Base-by-base conservation (phyloP, 1,140 invertebrate genomes). In the Aphelinus atriplicis region DNA sequence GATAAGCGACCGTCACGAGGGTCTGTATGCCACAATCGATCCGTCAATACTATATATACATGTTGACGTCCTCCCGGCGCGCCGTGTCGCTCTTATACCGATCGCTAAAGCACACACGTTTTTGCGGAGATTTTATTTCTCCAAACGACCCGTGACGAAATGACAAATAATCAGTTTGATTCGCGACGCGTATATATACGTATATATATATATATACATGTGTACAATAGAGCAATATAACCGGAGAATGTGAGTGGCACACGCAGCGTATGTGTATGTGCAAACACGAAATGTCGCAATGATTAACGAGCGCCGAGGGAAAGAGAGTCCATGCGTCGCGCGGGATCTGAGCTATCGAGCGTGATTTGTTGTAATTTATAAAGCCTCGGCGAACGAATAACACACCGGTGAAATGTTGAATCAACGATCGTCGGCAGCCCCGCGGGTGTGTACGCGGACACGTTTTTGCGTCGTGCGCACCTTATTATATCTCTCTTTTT, bases 311-410 rank as follows among this genome's bases (percentile, higher is more conserved):
- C 26, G 26, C 26, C 26, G 26, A 26, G 26, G 26, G 26, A 26
- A 26, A 26, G 48, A 58, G 45, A 66, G 46, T 46, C 65, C 47
- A 66, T 3, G 7, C 7, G n/a, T 43, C n/a, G 51, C 9, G 43
- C 9, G 51, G 47, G 62, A 42, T 43, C 43, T 26, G 55, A 1
- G 48, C 71, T 60, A 73, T 73, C 66, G 64, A 73, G 56, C 42
- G 47, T 67, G 57, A 67, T 73, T 61, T 67, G 53, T 65, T 45
- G 58, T 72, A 72, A 65, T 72, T 65, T 58, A 65, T 45, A 65
- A 26, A 62, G 50, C 3, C 53, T 71, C 64, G 26, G 42, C 53
- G 9, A 65, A 65, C 57, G 63, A 72, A 72, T 72, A 51, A 10
- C 4, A 71, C 26, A 26, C 26, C 26, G 46, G n/a, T 47, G 42